Percentiles rank a stretch among this genome's conserved stretches.
Evolutionary conservation across 2,888 invertebrate species (phyloP).

Genomic region (Drosophila maculinotata): DNA sequence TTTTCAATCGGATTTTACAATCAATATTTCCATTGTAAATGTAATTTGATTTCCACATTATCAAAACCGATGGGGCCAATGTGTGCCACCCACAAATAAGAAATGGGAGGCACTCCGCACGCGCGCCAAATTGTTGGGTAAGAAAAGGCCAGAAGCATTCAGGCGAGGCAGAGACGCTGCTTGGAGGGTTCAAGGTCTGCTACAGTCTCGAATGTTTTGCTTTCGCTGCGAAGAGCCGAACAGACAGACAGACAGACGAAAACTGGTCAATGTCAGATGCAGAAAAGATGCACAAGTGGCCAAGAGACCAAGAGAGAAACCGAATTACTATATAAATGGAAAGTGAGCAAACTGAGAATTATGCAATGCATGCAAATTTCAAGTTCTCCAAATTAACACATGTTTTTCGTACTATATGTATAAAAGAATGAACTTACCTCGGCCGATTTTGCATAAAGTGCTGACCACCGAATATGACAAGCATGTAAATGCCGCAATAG

Average conservation of each 20-base stretch:
- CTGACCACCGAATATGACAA: constrained; percentile 96
- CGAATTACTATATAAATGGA: not conserved
- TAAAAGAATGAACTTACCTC: constrained; percentile 86
- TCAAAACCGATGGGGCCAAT: not conserved
- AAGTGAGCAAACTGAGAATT: constrained; percentile 28
- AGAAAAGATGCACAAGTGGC: no score
- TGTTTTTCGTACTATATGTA: constrained; percentile 5
- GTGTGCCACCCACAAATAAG: no score
- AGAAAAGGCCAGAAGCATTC: constrained; percentile 2
- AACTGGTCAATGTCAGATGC: constrained; percentile 32
- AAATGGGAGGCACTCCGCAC: constrained; percentile 20
- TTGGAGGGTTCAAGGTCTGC: constrained; percentile 44
- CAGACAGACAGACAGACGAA: constrained; percentile 3
- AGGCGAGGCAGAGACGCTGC: constrained; percentile 1
- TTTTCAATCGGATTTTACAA: no score
- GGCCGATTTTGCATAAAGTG: constrained; percentile 96
- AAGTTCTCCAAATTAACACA: constrained; percentile 26
- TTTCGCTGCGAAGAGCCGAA: no score
- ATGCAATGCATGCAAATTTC: constrained; percentile 47
- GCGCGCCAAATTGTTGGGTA: constrained; percentile 16
- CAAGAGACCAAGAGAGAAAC: constrained; percentile 1
- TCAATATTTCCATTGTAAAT: not conserved
- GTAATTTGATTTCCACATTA: not conserved
- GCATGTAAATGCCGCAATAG: constrained; percentile 94
- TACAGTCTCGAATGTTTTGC: constrained; percentile 6